Evolutionary conservation across 2,113 vertebrate species (phyloP).

Genomic region (Pagrus major): DNA sequence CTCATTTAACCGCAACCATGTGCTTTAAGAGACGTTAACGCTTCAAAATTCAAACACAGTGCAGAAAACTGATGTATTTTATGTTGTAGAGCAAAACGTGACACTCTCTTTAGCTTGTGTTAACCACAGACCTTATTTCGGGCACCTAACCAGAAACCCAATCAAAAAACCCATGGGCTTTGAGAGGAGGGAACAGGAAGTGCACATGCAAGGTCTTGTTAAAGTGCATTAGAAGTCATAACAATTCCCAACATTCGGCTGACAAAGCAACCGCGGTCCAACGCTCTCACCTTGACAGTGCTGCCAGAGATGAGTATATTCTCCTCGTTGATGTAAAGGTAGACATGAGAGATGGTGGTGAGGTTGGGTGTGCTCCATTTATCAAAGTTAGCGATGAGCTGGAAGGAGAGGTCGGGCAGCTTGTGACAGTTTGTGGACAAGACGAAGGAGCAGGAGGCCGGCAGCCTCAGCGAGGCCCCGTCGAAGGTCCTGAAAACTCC

Average conservation of each 20-base stretch:
- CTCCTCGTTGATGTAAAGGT: slow-evolving; percentile 98
- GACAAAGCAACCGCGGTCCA: background rate
- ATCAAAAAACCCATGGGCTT: too few species aligned
- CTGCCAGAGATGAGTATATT: slow-evolving; percentile 97
- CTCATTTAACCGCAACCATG: too few species aligned
- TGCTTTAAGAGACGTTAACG: too few species aligned
- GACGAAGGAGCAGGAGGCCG: slow-evolving; percentile 97
- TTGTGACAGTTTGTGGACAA: slow-evolving; percentile 99
- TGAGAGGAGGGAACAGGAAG: too few species aligned
- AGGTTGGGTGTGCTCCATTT: slow-evolving; percentile 98
- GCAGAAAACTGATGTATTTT: too few species aligned
- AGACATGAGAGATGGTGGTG: slow-evolving; percentile 95
- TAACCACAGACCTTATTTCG: too few species aligned
- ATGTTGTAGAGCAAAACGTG: too few species aligned
- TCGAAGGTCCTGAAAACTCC: slow-evolving; percentile 98
- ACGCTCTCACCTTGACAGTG: slow-evolving; percentile 90
- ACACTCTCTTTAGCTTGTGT: too few species aligned
- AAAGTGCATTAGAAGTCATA: background rate
- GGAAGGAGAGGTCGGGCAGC: slow-evolving; percentile 96
- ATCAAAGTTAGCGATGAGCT: slow-evolving; percentile 98
- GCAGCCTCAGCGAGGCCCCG: slow-evolving; percentile 94
- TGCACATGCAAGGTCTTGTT: too few species aligned
- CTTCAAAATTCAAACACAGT: too few species aligned
- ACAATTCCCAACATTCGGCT: background rate
- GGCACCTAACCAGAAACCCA: too few species aligned